Percentiles rank a stretch among this genome's conserved stretches.
These are phyloP conservation scores for Lycodopsis pacificus DNA, from an alignment of 2,797 vertebrate genomes.

Conservation along the genomic window DNA sequence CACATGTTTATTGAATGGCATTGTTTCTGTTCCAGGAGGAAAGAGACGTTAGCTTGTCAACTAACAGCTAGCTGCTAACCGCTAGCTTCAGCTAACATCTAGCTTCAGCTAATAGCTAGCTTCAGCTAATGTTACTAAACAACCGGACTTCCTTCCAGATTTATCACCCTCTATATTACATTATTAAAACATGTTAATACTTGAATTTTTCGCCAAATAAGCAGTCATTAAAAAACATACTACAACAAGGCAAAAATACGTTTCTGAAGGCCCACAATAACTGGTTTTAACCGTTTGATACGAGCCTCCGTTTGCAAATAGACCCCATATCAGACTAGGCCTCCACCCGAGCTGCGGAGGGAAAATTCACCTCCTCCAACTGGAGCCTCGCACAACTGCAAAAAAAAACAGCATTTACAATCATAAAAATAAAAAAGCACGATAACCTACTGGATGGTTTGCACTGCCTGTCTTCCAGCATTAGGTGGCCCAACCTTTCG, in stretches of 20 bases:
- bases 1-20: not conserved
- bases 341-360: conserved; percentile 58
- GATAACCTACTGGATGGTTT: conserved; percentile 47
- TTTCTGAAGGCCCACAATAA: conserved; percentile 51
- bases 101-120: conserved; percentile 37
- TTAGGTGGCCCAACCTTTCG: conserved; percentile 38
- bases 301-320: conserved; percentile 30
- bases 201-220: accelerated
- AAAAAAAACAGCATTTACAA: not conserved
- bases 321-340: conserved; percentile 61
- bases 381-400: conserved; percentile 28
- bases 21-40: conserved; percentile 14
- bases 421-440: no score
- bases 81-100: conserved; percentile 28
- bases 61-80: conserved; percentile 42
- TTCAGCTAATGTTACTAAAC: conserved; percentile 40
- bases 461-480: conserved; percentile 1
- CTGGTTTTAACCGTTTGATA: conserved; percentile 41
- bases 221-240: accelerated
- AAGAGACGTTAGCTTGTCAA: conserved; percentile 34
- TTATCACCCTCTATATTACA: not conserved
- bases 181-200: accelerated
- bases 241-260: not conserved
- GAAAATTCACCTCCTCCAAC: conserved; percentile 41
- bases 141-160: conserved; percentile 28